These are phyloP conservation scores for Ellobius talpinus DNA, from an alignment of 2,113 vertebrate species.

Conservation along the genomic window DNA sequence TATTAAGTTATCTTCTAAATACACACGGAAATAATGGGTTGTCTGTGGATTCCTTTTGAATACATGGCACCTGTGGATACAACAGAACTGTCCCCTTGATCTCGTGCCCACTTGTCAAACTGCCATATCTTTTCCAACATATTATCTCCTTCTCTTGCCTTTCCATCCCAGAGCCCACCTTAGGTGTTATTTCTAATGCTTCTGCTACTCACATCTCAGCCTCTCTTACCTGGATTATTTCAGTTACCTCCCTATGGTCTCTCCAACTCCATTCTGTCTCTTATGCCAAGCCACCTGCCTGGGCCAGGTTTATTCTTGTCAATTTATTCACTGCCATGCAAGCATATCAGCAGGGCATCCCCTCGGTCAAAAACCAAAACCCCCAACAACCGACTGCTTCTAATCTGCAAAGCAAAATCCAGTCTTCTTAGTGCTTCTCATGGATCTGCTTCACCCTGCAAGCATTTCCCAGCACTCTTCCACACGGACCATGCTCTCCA, in stretches of 20 bases:
- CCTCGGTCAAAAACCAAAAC: neutral
- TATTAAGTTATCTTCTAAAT: slow-evolving; percentile 10
- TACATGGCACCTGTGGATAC: neutral
- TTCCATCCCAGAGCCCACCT: neutral
- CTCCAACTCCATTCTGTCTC: neutral
- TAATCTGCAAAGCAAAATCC: slow-evolving; percentile 26
- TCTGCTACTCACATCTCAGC: neutral
- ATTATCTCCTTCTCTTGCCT: neutral
- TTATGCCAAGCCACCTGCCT: neutral
- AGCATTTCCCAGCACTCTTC: neutral
- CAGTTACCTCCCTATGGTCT: neutral
- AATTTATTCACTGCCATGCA: neutral
- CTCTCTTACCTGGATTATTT: neutral
- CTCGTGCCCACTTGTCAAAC: neutral
- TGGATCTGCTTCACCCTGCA: neutral
- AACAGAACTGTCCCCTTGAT: neutral
- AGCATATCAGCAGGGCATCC: neutral
- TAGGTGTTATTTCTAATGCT: neutral
- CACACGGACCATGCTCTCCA: neutral
- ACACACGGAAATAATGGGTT: neutral
- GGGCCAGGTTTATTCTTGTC: neutral
- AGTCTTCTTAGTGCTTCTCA: neutral
- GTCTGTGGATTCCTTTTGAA: neutral
- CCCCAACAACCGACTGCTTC: neutral
- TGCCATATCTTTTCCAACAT: neutral